phyloP scores from a whole-genome alignment of 2,888 invertebrate genomes.

The Meteorus cinctellus region DNA sequence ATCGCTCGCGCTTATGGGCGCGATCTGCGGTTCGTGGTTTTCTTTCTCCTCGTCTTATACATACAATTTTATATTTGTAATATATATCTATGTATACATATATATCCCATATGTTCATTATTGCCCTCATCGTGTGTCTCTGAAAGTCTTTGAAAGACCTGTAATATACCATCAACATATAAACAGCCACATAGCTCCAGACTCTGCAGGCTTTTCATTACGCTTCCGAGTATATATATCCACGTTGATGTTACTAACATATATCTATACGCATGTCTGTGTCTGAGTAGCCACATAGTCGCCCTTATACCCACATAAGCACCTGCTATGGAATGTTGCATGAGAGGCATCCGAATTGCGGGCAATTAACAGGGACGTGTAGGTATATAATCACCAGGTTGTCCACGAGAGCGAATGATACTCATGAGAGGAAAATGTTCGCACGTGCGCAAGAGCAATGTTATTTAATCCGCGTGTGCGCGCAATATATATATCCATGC shows the following conservation, averaged over 20 bases:
- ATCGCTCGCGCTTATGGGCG: conserved; percentile 63
- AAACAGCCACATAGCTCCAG: background rate
- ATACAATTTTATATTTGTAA: conserved; percentile 22
- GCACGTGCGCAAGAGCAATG: conserved; percentile 31
- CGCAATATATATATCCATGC: background rate
- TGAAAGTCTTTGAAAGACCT: background rate
- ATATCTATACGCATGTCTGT: background rate
- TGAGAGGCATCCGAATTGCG: conserved; percentile 33
- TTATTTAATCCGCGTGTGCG: background rate
- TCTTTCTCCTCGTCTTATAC: conserved; percentile 53
- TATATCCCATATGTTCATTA: conserved; percentile 16
- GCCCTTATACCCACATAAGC: conserved; percentile 28
- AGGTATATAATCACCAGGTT: conserved; percentile 26
- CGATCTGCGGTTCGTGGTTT: conserved; percentile 63
- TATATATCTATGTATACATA: conserved; percentile 1
- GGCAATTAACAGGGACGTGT: conserved; percentile 33
- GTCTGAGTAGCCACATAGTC: conserved; percentile 1
- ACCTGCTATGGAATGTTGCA: conserved; percentile 33
- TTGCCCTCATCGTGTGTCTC: background rate
- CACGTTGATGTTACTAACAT: conserved; percentile 19
- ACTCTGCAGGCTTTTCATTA: conserved; percentile 21
- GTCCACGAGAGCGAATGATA: conserved; percentile 17
- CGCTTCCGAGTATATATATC: conserved; percentile 35
- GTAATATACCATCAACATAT: background rate
- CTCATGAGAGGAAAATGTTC: conserved; percentile 6